phyloP scores from a whole-genome alignment of 2,797 vertebrate species.

The Garrulus glandarius region DNA sequence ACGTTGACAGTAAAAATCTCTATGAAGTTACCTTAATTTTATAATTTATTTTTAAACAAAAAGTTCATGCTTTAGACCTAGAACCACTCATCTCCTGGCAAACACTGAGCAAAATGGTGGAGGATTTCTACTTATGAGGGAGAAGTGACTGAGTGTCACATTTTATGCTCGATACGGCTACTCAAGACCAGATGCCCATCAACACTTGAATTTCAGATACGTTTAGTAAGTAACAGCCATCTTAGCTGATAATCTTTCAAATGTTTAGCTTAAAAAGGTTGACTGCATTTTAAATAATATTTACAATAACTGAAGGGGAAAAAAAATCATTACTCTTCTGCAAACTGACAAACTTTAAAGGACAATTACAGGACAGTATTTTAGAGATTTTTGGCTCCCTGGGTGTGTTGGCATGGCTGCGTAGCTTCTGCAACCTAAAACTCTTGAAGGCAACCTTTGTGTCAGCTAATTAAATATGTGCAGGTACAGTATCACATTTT shows the following conservation, averaged over 20 bases:
- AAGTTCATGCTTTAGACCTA: neutral
- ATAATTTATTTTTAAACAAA: neutral
- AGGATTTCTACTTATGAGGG: neutral
- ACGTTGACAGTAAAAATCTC: neutral
- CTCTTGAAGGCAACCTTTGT: slow-evolving; percentile 13
- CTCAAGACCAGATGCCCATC: neutral
- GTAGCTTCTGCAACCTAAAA: neutral
- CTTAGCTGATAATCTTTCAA: neutral
- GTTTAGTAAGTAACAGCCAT: neutral
- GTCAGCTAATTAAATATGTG: neutral
- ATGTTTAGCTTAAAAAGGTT: neutral
- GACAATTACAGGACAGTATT: neutral
- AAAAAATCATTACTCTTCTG: neutral
- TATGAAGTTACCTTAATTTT: neutral
- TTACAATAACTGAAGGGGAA: neutral
- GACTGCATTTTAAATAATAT: neutral
- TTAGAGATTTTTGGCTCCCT: neutral
- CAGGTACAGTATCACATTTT: slow-evolving; percentile 19
- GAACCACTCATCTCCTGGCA: neutral
- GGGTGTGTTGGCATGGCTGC: neutral
- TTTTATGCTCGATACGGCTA: neutral
- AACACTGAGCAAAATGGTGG: neutral
- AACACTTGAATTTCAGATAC: neutral
- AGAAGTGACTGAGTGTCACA: rapidly evolving
- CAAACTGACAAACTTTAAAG: neutral